These are phyloP conservation scores for Pseudomyrmex pallidus DNA, from an alignment of 1,140 invertebrate species.

Conservation along the genomic window DNA sequence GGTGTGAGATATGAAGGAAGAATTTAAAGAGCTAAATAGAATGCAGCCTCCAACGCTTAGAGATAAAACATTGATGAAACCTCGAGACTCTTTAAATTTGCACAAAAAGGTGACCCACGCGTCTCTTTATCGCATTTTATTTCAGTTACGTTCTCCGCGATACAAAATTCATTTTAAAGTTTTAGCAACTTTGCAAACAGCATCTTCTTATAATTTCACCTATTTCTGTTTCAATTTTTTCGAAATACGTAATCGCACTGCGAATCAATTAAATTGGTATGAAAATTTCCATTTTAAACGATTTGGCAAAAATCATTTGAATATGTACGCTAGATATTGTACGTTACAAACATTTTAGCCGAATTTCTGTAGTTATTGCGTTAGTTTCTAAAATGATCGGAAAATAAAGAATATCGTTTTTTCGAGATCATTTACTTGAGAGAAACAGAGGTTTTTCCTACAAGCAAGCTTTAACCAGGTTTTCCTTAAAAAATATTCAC, in stretches of 20 bases:
- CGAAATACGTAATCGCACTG: background rate
- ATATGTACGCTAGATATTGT: background rate
- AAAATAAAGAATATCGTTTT: background rate
- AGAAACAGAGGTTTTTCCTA: background rate
- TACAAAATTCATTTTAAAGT: background rate
- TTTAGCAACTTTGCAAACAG: background rate
- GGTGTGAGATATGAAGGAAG: background rate
- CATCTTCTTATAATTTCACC: background rate
- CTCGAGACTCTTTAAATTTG: background rate
- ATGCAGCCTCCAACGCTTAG: background rate
- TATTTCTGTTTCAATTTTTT: conserved; percentile 17
- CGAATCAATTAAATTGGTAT: too few species aligned
- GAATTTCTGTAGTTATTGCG: background rate
- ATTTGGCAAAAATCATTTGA: conserved; percentile 23
- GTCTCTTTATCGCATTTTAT: conserved; percentile 10
- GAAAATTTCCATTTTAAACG: conserved; percentile 25
- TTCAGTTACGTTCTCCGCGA: background rate
- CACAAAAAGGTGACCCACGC: background rate
- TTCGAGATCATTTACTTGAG: conserved; percentile 5
- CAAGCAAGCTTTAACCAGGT: conserved; percentile 48
- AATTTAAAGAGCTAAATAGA: background rate
- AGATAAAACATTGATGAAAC: too few species aligned
- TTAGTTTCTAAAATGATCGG: conserved; percentile 27
- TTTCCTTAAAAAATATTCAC: conserved; percentile 16
- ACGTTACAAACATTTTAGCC: background rate